Conservation (phyloP, 1,140 invertebrate genomes). For the Cyclargus thomasi region DNA sequence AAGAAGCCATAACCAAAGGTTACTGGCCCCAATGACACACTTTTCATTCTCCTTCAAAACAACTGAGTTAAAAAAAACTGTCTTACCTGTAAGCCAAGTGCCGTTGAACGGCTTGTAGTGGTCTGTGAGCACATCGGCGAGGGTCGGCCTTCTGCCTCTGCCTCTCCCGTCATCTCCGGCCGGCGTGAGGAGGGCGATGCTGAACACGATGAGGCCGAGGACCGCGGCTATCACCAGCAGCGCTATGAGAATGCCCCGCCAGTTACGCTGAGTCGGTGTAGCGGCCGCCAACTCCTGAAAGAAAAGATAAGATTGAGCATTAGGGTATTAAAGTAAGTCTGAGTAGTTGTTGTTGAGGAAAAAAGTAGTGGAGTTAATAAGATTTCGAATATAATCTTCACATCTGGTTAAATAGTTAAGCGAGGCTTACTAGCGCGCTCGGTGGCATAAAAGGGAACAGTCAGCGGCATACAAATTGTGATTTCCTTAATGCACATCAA, state of each 20-base stretch:
- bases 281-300: conserved; percentile 86
- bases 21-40: too few species aligned
- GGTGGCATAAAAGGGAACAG: too few species aligned
- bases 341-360: too few species aligned
- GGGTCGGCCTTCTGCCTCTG: conserved; percentile 78
- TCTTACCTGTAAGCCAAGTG: conserved; percentile 86
- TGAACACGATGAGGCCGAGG: conserved; percentile 89
- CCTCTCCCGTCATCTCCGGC: conserved; percentile 81
- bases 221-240: conserved; percentile 91
- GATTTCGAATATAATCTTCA: too few species aligned
- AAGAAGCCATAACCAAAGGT: too few species aligned
- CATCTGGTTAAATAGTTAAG: too few species aligned
- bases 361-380: too few species aligned
- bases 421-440: too few species aligned
- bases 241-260: conserved; percentile 92
- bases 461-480: too few species aligned
- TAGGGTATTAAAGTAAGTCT: too few species aligned
- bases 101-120: conserved; percentile 84
- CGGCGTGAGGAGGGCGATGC: conserved; percentile 89
- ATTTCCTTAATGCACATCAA: too few species aligned
- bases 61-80: background rate
- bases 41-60: background rate
- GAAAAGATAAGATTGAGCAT: background rate
- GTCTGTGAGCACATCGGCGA: conserved; percentile 80
- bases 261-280: conserved; percentile 89